phyloP scores from a whole-genome alignment of 2,888 invertebrate genomes.

The Periphyllus acericola region DNA sequence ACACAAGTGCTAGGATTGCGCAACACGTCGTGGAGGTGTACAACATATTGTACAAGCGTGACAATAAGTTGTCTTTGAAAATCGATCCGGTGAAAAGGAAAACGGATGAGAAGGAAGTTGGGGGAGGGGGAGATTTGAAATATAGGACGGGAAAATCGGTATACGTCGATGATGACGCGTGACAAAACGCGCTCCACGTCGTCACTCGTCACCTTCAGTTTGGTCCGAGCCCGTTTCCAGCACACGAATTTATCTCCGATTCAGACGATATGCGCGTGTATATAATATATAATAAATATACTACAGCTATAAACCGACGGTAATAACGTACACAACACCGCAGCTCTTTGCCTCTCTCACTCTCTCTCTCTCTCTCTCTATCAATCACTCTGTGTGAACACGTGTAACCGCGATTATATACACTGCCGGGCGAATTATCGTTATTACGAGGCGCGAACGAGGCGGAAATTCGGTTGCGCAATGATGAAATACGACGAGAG shows the following conservation, averaged over 20 bases:
- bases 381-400: background rate
- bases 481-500: background rate
- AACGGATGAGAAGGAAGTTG: background rate
- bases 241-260: background rate
- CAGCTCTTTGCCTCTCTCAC: too few relatives aligned
- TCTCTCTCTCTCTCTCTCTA: too few relatives aligned
- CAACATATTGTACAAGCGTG: too few relatives aligned
- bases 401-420: conserved; percentile 2
- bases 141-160: background rate
- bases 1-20: background rate
- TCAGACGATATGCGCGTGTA: too few relatives aligned
- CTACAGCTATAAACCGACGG: too few relatives aligned
- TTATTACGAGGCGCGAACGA: too few relatives aligned
- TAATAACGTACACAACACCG: too few relatives aligned
- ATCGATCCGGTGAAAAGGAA: background rate
- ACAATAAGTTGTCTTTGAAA: background rate
- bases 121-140: background rate
- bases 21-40: background rate
- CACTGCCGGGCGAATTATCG: background rate
- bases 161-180: background rate
- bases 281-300: too few relatives aligned
- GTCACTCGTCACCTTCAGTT: too few relatives aligned
- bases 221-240: background rate
- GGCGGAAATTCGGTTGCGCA: background rate
- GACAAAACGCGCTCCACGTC: background rate